A percentile compares a stretch with the other conserved stretches of the same genome.
phyloP scores from a whole-genome alignment of 2,888 invertebrate species.

The Lydus trimaculatus region DNA sequence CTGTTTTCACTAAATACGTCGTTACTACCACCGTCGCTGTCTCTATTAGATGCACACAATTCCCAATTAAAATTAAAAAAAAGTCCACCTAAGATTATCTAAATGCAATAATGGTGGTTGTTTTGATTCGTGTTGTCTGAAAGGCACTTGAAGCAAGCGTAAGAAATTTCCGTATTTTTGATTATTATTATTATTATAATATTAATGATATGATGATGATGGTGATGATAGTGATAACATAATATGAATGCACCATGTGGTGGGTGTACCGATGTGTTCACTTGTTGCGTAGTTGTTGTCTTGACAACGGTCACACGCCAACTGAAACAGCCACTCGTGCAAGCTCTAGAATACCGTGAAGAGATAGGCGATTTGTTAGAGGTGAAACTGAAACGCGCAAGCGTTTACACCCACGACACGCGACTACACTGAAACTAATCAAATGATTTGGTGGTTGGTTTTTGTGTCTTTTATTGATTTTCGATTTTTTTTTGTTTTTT shows the following conservation, averaged over 20 bases:
- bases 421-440: slow-evolving; percentile 44
- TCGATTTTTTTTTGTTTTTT: slow-evolving; percentile 8
- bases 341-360: slow-evolving; percentile 42
- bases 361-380: slow-evolving; percentile 47
- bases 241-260: slow-evolving; percentile 49
- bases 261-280: slow-evolving; percentile 47
- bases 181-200: no score
- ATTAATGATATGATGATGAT: no score
- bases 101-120: background rate
- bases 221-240: slow-evolving; percentile 30
- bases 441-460: slow-evolving; percentile 33
- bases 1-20: background rate
- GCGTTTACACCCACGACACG: slow-evolving; percentile 58
- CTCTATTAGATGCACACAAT: background rate
- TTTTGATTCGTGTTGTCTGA: background rate
- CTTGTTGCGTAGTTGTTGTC: slow-evolving; percentile 52
- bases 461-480: slow-evolving; percentile 28
- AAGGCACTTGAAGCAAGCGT: slow-evolving; percentile 28
- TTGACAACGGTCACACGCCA: slow-evolving; percentile 56
- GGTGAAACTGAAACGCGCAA: slow-evolving; percentile 48
- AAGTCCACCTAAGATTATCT: background rate
- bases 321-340: slow-evolving; percentile 45
- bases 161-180: slow-evolving; percentile 8
- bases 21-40: no score
- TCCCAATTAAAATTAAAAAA: background rate